Evolutionary conservation across 2,888 invertebrate species (phyloP).

Genomic region (Tachina fera): DNA sequence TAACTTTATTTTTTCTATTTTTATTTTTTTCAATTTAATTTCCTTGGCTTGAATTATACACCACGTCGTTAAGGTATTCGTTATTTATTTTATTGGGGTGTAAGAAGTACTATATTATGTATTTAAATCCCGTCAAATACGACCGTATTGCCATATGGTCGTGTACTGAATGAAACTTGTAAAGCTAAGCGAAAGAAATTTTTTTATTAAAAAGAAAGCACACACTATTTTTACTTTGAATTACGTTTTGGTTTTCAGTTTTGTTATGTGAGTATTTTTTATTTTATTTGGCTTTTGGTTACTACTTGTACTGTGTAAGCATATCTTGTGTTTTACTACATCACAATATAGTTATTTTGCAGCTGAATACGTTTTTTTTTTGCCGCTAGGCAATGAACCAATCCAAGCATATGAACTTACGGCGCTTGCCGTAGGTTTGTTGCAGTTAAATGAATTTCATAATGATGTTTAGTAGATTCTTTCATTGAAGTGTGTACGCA

Average conservation of each 20-base stretch:
- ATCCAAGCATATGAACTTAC: slow-evolving; percentile 29
- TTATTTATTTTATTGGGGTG: slow-evolving; percentile 33
- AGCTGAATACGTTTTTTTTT: slow-evolving; percentile 57
- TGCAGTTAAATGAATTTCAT: slow-evolving; percentile 42
- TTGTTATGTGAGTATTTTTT: slow-evolving; percentile 58
- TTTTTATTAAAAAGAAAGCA: slow-evolving; percentile 79
- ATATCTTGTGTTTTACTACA: slow-evolving; percentile 60
- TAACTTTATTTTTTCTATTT: slow-evolving; percentile 39
- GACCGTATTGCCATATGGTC: slow-evolving; percentile 78
- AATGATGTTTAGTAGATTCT: slow-evolving; percentile 42
- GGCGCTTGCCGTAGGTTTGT: slow-evolving; percentile 23
- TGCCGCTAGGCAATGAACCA: slow-evolving; percentile 33
- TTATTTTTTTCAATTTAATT: slow-evolving; percentile 18
- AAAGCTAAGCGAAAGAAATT: slow-evolving; percentile 79
- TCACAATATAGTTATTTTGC: slow-evolving; percentile 55
- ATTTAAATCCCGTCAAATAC: slow-evolving; percentile 73
- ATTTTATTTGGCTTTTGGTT: slow-evolving; percentile 47
- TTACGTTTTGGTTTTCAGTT: slow-evolving; percentile 67
- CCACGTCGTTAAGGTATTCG: slow-evolving; percentile 42
- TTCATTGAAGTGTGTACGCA: slow-evolving; percentile 20
- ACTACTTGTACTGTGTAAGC: slow-evolving; percentile 48
- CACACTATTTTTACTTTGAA: slow-evolving; percentile 71
- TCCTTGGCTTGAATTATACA: slow-evolving; percentile 44
- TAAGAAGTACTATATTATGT: not conserved
- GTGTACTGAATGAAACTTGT: slow-evolving; percentile 80